Percentiles rank a stretch among this genome's conserved stretches.
These are phyloP conservation scores for Drosophila funebris DNA, from an alignment of 1,140 invertebrate genomes.

Conservation along the genomic window DNA sequence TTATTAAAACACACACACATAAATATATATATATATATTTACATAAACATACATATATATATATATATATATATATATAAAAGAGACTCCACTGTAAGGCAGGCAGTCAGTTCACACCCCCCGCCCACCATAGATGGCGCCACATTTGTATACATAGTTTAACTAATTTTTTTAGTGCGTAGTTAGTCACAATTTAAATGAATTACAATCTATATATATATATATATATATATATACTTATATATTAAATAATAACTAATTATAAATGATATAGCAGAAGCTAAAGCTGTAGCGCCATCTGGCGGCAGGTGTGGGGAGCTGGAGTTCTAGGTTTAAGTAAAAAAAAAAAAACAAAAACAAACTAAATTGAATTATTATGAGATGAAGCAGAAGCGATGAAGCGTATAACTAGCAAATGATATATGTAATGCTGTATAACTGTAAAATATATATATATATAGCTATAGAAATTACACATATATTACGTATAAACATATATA, in stretches of 20 bases:
- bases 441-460: slow-evolving; percentile 26
- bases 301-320: background rate
- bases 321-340: slow-evolving; percentile 11
- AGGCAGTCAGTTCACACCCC: background rate
- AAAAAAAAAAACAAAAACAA: slow-evolving; percentile 4
- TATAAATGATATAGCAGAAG: slow-evolving; percentile 19
- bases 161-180: slow-evolving; percentile 63
- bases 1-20: slow-evolving; percentile 46
- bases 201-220: slow-evolving; percentile 43
- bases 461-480: slow-evolving; percentile 15
- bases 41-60: too few relatives aligned
- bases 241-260: too few relatives aligned
- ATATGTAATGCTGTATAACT: slow-evolving; percentile 30
- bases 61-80: slow-evolving; percentile 38
- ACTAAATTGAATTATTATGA: slow-evolving; percentile 50
- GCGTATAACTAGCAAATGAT: slow-evolving; percentile 34
- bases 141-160: slow-evolving; percentile 38
- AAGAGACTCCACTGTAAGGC: slow-evolving; percentile 7
- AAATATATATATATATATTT: slow-evolving; percentile 34
- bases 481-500: slow-evolving; percentile 10
- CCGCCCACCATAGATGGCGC: slow-evolving; percentile 26
- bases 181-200: slow-evolving; percentile 81
- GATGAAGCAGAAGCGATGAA: background rate
- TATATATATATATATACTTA: slow-evolving; percentile 6
- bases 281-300: slow-evolving; percentile 31